Evolutionary conservation across 2,888 invertebrate genomes (phyloP).

Genomic region (Mesorhabditis sp.): DNA sequence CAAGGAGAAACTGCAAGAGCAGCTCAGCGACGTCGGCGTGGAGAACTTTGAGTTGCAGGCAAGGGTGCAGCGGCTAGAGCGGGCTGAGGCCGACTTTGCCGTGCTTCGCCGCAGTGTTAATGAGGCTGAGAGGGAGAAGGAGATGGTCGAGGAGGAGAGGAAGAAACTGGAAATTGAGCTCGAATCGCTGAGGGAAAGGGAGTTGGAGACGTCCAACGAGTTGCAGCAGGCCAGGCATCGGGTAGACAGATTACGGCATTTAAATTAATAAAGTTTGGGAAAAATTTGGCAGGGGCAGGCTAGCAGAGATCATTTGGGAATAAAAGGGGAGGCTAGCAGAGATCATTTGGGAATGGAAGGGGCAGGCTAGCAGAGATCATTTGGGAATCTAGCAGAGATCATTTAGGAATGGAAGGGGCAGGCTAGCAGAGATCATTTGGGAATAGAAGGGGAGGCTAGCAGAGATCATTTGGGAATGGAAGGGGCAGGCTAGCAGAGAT

Average conservation of each 20-base stretch:
- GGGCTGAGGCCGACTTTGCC: constrained; percentile 2
- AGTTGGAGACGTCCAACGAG: not conserved
- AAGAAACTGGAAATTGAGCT: constrained; percentile 9
- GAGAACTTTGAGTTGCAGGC: constrained; percentile 1
- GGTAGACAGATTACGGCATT: too few relatives aligned
- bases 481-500: too few relatives aligned
- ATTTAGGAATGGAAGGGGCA: too few relatives aligned
- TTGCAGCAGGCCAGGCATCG: too few relatives aligned
- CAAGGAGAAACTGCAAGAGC: too few relatives aligned
- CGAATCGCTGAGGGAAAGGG: not conserved
- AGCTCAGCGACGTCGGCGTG: constrained; percentile 1
- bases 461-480: too few relatives aligned
- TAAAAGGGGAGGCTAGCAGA: too few relatives aligned
- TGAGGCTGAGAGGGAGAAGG: constrained; percentile 12
- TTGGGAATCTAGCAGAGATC: too few relatives aligned
- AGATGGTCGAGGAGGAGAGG: constrained; percentile 13
- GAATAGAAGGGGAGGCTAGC: too few relatives aligned
- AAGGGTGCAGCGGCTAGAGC: not conserved
- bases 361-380: too few relatives aligned
- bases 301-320: not conserved
- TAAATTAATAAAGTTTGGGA: not conserved
- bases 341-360: too few relatives aligned
- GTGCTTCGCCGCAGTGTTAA: constrained; percentile 6
- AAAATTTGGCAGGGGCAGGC: not conserved
- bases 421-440: too few relatives aligned